Evolutionary conservation across 2,888 invertebrate genomes (phyloP), one percentile per base, ranked within the genome.

Genomic region (Rhynchonema sp.): DNA sequence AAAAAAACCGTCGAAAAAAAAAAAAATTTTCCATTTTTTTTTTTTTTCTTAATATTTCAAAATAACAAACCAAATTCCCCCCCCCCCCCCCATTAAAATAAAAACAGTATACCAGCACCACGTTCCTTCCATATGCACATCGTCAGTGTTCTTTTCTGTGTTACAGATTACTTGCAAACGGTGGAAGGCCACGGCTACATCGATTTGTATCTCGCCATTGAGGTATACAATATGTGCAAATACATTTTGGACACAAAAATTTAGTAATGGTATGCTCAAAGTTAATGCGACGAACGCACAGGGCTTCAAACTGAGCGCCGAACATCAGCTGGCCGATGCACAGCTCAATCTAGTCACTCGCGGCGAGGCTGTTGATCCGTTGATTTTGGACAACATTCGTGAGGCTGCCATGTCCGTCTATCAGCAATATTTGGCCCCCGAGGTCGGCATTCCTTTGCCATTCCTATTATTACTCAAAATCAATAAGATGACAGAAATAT

Each of bases 201-300:
- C 65, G 85, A 82, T 73, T 84, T 85, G 72, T 85, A 85, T 71
- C 75, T 86, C 58, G 85, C 85, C 69, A 82, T 85, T 57, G 84
- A 84, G 82, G 83, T 80, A 23, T 13, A n/a, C n/a, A n/a, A n/a
- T n/a, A n/a, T n/a, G n/a, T n/a, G n/a, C n/a, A n/a, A 23, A 2
- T 22, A n/a, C 9, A 49, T 49, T 9, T 20, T 38, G 9, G 38
- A 20, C 13, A 13, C 38, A 38, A 20, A 52, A 6, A n/a, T 52
- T 6, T 13, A 20, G 17, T 52, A 23, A 52, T 23, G 52, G 52
- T n/a, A 52, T 13, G n/a, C n/a, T n/a, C n/a, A 9, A 20, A 38
- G 38, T 38, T 9, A 38, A n/a, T 22, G n/a, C n/a, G n/a, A n/a
- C n/a, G n/a, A n/a, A n/a, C n/a, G n/a, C n/a, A n/a, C 53, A 76